Base-by-base conservation (phyloP, 2,797 vertebrate genomes). In the Sebastes paucispinis region DNA sequence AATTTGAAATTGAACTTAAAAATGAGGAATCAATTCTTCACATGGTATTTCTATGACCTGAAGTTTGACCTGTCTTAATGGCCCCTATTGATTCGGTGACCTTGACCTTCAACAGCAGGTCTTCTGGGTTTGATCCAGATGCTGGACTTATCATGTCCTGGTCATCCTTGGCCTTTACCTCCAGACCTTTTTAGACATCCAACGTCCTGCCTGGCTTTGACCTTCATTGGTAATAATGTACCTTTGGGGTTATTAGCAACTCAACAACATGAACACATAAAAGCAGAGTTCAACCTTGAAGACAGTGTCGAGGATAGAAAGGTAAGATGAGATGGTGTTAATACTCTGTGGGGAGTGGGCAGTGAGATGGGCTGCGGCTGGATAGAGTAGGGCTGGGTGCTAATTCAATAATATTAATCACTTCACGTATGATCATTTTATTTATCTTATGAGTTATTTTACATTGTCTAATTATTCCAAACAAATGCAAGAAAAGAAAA, bases 151-250 rank as follows among this genome's bases (percentile, higher is more conserved):
- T 77, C 43, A 9, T 72, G 29, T 68, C 27, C 18, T 73, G 25
- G 65, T 77, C 74, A 22, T 47, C 59, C 43, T 73, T 90, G 84
- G 70, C 89, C 89, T 93, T 93, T 89, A 78, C n/a, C 13, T 67
- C 22, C 1, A 68, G 29, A 71, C 31, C 22, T 34, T 80, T 81
- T 64, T 43, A 73, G 63, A 82, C 62, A 24, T 57, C 20, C 22
- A 43, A 71, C 74, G 75, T 54, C 24, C 59, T 47, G 52, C 47
- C 3, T 69, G 12, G 32, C 20, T 77, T 69, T 87, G 83, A 87
- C 81, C 79, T 85, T 83, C 54, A 54, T 22, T 72, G 16, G 36
- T 63, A 47, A 71, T 69, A 69, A 79, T 58, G 59, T 54, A 14
- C 20, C 24, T 57, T 65, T 20, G 8, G 47, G 55, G 70, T 64